Evolutionary conservation across 1,140 invertebrate species (phyloP).

Genomic region (Aphidius ervi): DNA sequence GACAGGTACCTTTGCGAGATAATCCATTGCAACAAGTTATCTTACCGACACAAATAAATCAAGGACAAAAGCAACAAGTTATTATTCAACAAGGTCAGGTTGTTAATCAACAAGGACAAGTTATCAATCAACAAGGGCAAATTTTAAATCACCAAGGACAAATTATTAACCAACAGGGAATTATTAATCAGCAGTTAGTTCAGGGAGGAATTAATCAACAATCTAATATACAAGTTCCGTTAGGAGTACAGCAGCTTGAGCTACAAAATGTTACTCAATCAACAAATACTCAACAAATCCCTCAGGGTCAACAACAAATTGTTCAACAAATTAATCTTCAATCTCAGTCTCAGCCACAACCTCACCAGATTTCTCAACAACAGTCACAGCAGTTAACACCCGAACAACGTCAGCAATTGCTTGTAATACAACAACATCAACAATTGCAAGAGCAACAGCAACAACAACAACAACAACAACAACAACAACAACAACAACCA

Average conservation of each 20-base stretch:
- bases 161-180: constrained; percentile 1
- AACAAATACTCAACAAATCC: neutral
- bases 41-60: constrained; percentile 51
- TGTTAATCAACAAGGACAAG: constrained; percentile 22
- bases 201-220: neutral
- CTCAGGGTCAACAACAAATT: constrained; percentile 10
- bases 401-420: constrained; percentile 26
- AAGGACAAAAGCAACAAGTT: constrained; percentile 38
- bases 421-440: constrained; percentile 34
- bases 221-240: neutral
- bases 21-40: constrained; percentile 46
- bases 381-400: constrained; percentile 27
- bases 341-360: constrained; percentile 14
- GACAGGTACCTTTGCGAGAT: constrained; percentile 1
- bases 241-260: too few species aligned
- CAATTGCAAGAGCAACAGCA: constrained; percentile 34
- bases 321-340: constrained; percentile 11
- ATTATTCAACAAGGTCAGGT: constrained; percentile 13
- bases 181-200: constrained; percentile 4
- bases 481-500: constrained; percentile 25
- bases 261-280: too few species aligned
- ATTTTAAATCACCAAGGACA: constrained; percentile 6
- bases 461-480: constrained; percentile 31
- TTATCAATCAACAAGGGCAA: constrained; percentile 20
- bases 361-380: constrained; percentile 27